Base-by-base conservation (phyloP, 1,140 invertebrate genomes). In the Caenorhabditis briggsae region DNA sequence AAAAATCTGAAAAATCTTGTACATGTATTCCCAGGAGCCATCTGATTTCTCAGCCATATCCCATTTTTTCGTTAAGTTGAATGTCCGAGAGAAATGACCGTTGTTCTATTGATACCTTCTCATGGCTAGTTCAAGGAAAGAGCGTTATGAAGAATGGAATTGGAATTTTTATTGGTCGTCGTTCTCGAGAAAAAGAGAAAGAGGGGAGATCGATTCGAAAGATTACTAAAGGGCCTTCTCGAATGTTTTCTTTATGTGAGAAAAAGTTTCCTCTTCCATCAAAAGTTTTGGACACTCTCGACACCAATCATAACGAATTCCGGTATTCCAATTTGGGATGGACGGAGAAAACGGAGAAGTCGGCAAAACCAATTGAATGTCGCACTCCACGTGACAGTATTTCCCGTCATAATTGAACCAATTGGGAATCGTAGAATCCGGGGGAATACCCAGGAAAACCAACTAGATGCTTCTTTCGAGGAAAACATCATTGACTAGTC, bases 101-200 rank as follows among this genome's bases (percentile, higher is more conserved):
- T 53, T 78, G 70, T 78, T 78, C 70, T 53, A 53, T n/a, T 78
- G 70, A 53, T 78, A 78, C 46, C 70, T 78, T 78, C 46, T 78
- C 70, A 48, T 23, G 46, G 70, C 70, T 78, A 78, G 43, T 78
- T 78, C 70, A 78, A 70, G 50, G 70, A 46, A 78, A 46, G 33
- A 33, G 50, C 70, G 70, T 78, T 78, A 78, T 78, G 70, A 78
- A 78, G 25, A n/a, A 78, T 78, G 70, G 70, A 78, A 78, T 78
- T 78, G 70, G 46, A 78, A 78, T 50, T 78, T 65, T 78, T 78
- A 78, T 78, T 78, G 46, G 70, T 78, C 33, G n/a, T 78, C 70
- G 70, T 78, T 78, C 14, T 33, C 33, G 33, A 33, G 33, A 33
- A 33, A 33, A 33, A 33, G 33, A 33, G 33, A 33, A 3, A 33